Evolutionary conservation across 64 coral and sea anemone genomes (phyloP), one percentile per base, ranked within the genome.

Genomic region (Anthopleura sola): DNA sequence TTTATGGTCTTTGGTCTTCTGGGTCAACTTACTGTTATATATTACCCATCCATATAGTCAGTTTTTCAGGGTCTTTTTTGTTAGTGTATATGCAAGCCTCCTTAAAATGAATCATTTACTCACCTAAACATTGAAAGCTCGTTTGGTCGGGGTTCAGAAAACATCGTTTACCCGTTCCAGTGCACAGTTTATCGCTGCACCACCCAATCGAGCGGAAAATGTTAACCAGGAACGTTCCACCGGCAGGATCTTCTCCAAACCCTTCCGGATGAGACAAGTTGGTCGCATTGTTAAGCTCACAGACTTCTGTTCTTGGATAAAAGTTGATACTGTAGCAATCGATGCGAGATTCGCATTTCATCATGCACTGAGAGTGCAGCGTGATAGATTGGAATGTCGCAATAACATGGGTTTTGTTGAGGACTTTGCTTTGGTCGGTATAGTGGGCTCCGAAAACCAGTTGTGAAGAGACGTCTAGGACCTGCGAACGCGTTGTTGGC

Each of bases 301-400:
- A 81, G 38, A 81, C 10, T 17, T 15, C 37, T 48, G 5, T 53
- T 6, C 78, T 38, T 26, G 78, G 37, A 36, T 81, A 81, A 46
- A 48, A 53, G 38, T 81, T 81, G 6, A 48, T 48, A 16, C 78
- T 81, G 78, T 81, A 81, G 37, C 78, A 81, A 81, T 81, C 78
- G 9, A 16, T 46, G 39, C 11, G 21, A 20, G 39, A 46, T 15
- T 24, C 49, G 78, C 78, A 81, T 46, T 46, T 36, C n/a, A 48
- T 24, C 24, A 81, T 40, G 78, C 78, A 81, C 1, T 19, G 6
- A 8, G 66, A 71, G 26, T 71, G 66, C 28, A 1, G 12, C 13
- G 11, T 71, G 66, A 71, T 6, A 15, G 66, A 71, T 4, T 71
- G 6, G 28, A 71, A 33, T 9, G 66, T 71, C 31, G n/a, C 26